Conservation (phyloP, 2,797 vertebrate species). For the Hemibagrus guttatus region DNA sequence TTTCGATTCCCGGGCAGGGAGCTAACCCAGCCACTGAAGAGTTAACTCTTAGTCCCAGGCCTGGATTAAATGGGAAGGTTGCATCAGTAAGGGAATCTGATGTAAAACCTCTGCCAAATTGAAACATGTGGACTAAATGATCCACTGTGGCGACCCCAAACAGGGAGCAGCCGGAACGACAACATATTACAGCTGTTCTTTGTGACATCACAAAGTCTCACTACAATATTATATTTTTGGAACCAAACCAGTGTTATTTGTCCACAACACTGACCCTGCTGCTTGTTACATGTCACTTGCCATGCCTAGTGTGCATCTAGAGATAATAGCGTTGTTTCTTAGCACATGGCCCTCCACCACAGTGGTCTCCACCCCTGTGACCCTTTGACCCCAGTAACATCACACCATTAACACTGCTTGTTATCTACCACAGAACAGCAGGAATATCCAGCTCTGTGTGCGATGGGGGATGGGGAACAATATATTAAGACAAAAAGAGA, state of each 20-base stretch:
- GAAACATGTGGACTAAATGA: no score
- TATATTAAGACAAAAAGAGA: neutral
- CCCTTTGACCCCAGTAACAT: constrained; percentile 28
- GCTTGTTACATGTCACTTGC: neutral
- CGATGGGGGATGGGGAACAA: neutral
- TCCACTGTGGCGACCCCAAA: no score
- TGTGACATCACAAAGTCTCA: neutral
- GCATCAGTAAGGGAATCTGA: no score
- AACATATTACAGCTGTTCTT: constrained; percentile 16
- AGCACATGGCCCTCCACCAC: neutral
- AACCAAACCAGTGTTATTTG: neutral
- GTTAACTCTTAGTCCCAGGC: no score
- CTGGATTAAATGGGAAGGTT: no score
- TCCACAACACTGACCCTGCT: neutral
- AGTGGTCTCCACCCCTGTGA: constrained; percentile 2
- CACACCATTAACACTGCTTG: constrained; percentile 32
- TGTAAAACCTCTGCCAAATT: no score
- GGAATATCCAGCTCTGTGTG: constrained; percentile 4
- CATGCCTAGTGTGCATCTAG: constrained; percentile 25
- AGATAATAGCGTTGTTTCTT: constrained; percentile 19
- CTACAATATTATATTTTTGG: neutral
- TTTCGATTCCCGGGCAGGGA: no score
- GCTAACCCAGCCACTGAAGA: no score
- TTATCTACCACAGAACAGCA: constrained; percentile 20
- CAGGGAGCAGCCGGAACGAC: no score